Base-by-base conservation (phyloP, 64 coral and sea anemone genomes). In the Acropora tenuis region DNA sequence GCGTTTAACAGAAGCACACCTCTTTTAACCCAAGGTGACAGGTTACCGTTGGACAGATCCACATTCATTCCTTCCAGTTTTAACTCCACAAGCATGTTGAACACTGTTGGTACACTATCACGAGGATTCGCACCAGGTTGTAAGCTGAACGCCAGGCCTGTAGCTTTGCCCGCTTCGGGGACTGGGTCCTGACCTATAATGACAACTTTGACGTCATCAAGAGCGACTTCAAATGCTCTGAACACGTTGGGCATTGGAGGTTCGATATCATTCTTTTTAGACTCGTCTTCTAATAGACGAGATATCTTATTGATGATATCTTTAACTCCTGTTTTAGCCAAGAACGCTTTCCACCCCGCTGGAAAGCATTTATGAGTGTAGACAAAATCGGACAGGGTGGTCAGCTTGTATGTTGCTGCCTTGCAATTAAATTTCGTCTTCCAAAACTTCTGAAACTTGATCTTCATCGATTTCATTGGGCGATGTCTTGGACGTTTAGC, bases 101-200 rank as follows among this genome's bases (percentile, higher is more conserved):
- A 77, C 18, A 88, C 86, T 43, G 47, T 57, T 5, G 86, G 86
- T 5, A 88, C 86, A 1, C 46, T 11, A 77, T 41, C 6, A 1
- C n/a, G n/a, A n/a, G n/a, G n/a, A n/a, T n/a, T n/a, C n/a, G 86
- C 73, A 18, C 46, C 86, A 12, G 20, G 18, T 3, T 10, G 1
- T 3, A 88, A 40, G n/a, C 87, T 88, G 47, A 88, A 88, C 0
- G 87, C 87, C 9, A 78, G 48, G 17, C 87, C 87, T 61, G 87
- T 88, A 16, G 87, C 87, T 78, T 77, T 40, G 30, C 53, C 74
- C 6, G 50, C 41, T 61, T 88, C 49, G 43, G 87, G 87, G 6
- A 50, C 61, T 17, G 87, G 87, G n/a, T 88, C 87, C 59, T 88
- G 87, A 6, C 87, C 87, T 42, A 88, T 4, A 65, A 88, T 88